A percentile compares a stretch with the other conserved stretches of the same genome.
Evolutionary conservation across 2,888 invertebrate genomes (phyloP).

Genomic region (Dorcus parallelipipedus): DNA sequence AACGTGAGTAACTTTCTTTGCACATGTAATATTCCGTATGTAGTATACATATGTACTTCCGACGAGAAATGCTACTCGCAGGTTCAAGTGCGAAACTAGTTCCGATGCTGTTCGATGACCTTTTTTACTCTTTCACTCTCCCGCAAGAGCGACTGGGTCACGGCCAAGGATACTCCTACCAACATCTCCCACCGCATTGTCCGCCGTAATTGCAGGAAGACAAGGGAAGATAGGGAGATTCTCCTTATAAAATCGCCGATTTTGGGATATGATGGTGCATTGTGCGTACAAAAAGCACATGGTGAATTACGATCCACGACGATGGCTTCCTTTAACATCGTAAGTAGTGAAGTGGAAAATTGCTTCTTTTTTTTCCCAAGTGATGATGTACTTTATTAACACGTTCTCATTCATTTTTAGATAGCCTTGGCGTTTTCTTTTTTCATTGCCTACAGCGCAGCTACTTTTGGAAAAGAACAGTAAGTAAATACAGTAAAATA

Average conservation of each 20-base stretch:
- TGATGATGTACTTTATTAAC: neutral
- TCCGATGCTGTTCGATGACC: conserved; percentile 21
- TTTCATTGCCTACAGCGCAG: conserved; percentile 24
- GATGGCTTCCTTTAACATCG: no score
- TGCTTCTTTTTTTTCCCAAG: neutral
- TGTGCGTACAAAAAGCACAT: conserved; percentile 14
- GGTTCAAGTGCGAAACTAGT: conserved; percentile 20
- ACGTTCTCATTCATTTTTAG: conserved; percentile 23
- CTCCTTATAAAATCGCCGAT: conserved; percentile 26
- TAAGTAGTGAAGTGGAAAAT: no score
- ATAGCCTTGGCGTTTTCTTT: conserved; percentile 25
- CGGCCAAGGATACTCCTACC: conserved; percentile 25
- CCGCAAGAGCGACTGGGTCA: conserved; percentile 23
- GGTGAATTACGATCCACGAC: neutral
- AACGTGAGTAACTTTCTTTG: conserved; percentile 25
- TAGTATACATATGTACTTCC: conserved; percentile 11
- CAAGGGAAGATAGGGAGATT: conserved; percentile 9
- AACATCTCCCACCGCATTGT: conserved; percentile 20
- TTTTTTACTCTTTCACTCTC: conserved; percentile 27
- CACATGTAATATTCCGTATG: conserved; percentile 20
- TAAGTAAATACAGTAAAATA: conserved; percentile 24
- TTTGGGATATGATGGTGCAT: conserved; percentile 18
- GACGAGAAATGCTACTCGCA: conserved; percentile 15
- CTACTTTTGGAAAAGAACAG: conserved; percentile 39
- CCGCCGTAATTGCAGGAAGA: conserved; percentile 10